Conservation (phyloP, 2,888 invertebrate genomes). For the Galeopsomyia nigrocyanea region DNA sequence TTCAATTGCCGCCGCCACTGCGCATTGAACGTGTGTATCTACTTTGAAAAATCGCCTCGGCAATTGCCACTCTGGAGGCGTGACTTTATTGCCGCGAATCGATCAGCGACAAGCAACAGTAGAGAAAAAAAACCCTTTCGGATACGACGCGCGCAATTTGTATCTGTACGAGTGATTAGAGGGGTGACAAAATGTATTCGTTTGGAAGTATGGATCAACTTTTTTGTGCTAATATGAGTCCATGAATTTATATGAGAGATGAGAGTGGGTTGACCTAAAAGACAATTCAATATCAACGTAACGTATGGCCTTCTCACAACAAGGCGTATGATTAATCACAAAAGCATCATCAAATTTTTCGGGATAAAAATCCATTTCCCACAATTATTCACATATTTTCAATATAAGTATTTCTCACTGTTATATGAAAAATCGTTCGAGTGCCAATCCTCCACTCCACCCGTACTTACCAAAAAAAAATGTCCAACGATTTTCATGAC, state of each 20-base stretch:
- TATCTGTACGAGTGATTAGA: background rate
- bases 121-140: background rate
- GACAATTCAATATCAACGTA: too few relatives aligned
- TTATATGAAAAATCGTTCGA: slow-evolving; percentile 30
- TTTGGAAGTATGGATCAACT: too few relatives aligned
- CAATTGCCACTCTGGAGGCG: background rate
- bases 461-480: slow-evolving; percentile 5
- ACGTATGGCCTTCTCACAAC: too few relatives aligned
- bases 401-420: slow-evolving; percentile 31
- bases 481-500: slow-evolving; percentile 34
- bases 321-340: too few relatives aligned
- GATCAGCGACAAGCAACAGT: slow-evolving; percentile 4
- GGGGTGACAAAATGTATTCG: background rate
- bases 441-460: slow-evolving; percentile 3
- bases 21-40: background rate
- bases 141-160: background rate
- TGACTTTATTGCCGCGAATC: slow-evolving; percentile 18
- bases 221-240: too few relatives aligned
- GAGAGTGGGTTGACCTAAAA: too few relatives aligned
- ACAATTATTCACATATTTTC: background rate
- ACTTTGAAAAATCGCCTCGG: slow-evolving; percentile 12
- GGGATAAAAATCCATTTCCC: slow-evolving; percentile 4
- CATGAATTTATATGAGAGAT: too few relatives aligned
- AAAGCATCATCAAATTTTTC: background rate
- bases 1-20: background rate